A percentile compares a stretch with the other conserved stretches of the same genome.
Conservation (phyloP, 1,140 invertebrate species). For the Leptinotarsa lineolata region DNA sequence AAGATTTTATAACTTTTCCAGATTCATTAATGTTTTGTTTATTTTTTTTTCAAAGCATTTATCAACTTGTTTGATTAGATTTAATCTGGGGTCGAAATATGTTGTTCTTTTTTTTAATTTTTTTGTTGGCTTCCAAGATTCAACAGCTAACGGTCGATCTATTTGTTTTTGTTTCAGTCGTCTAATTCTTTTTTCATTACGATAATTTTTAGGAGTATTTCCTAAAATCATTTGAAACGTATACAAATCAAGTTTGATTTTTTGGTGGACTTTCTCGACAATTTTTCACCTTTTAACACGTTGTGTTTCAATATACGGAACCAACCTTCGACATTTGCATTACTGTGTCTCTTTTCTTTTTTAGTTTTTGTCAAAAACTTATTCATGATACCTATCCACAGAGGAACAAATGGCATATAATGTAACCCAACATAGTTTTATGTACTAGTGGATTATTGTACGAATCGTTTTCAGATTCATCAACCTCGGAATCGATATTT, state of each 20-base stretch:
- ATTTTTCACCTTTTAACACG: not conserved
- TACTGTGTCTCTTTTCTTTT: not conserved
- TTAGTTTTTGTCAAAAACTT: not conserved
- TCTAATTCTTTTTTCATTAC: not conserved
- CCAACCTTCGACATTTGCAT: not conserved
- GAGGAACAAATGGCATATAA: slow-evolving; percentile 4
- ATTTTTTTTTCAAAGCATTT: no score
- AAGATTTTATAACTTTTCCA: no score
- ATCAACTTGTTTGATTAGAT: no score
- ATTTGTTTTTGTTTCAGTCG: not conserved
- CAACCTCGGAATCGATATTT: not conserved
- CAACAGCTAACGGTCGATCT: not conserved
- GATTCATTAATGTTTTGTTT: no score
- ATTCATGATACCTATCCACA: not conserved
- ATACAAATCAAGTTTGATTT: not conserved
- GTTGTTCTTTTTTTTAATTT: not conserved
- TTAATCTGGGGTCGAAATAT: not conserved
- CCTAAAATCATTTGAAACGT: not conserved
- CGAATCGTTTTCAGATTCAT: not conserved
- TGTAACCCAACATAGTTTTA: not conserved
- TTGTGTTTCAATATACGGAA: not conserved
- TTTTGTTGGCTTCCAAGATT: not conserved
- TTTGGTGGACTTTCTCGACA: not conserved
- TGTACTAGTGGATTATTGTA: not conserved
- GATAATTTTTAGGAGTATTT: not conserved